phyloP scores from a whole-genome alignment of 2,797 vertebrate genomes.

The Moxostoma hubbsi region DNA sequence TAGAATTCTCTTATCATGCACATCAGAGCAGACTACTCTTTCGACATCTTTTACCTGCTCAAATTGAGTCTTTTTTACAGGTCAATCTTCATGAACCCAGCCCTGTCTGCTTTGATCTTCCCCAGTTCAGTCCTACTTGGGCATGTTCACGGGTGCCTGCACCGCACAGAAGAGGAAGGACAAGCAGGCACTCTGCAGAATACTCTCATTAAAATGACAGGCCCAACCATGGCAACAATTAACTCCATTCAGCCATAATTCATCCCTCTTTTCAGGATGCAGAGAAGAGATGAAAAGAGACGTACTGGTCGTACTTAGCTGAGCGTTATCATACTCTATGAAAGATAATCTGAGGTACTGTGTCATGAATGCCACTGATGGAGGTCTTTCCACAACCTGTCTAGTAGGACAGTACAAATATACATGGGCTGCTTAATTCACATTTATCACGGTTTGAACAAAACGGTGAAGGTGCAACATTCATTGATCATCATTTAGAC shows the following conservation, averaged over 20 bases:
- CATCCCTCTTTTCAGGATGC: slow-evolving; percentile 50
- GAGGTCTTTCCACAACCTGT: slow-evolving; percentile 24
- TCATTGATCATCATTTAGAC: no score
- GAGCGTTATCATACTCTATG: slow-evolving; percentile 23
- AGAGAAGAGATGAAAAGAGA: slow-evolving; percentile 43
- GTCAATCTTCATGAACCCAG: slow-evolving; percentile 61
- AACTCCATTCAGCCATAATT: slow-evolving; percentile 62
- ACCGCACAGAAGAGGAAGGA: slow-evolving; percentile 40
- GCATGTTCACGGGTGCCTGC: slow-evolving; percentile 38
- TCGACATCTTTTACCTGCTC: slow-evolving; percentile 54
- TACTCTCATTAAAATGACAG: slow-evolving; percentile 63
- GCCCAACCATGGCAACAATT: slow-evolving; percentile 61
- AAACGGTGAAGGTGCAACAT: no score
- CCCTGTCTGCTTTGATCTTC: slow-evolving; percentile 65
- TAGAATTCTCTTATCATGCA: slow-evolving; percentile 35
- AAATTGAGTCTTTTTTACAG: slow-evolving; percentile 63
- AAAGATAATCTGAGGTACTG: slow-evolving; percentile 33
- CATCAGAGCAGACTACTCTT: slow-evolving; percentile 35
- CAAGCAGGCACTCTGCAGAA: slow-evolving; percentile 55
- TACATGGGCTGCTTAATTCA: no score
- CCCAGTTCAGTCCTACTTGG: slow-evolving; percentile 33
- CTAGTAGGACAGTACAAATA: slow-evolving; percentile 10
- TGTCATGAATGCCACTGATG: slow-evolving; percentile 39
- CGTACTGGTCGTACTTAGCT: slow-evolving; percentile 38
- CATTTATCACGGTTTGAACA: no score